Evolutionary conservation across 2,888 invertebrate genomes (phyloP).

Genomic region (Cerastoderma edule): DNA sequence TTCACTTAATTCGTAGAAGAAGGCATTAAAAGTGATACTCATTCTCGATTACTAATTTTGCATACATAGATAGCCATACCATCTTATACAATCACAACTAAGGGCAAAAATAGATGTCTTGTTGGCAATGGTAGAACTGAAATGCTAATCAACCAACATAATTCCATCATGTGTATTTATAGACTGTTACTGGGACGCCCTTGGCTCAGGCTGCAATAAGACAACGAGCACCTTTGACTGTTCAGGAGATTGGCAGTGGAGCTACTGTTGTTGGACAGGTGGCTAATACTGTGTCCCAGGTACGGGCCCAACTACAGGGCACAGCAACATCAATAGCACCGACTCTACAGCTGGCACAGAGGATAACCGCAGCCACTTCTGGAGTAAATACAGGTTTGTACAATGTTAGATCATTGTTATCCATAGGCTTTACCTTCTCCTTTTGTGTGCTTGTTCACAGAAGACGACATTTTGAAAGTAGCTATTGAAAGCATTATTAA

Average conservation of each 20-base stretch:
- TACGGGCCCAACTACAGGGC: slow-evolving; percentile 65
- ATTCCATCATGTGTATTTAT: neutral
- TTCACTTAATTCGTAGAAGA: no score
- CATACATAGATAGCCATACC: no score
- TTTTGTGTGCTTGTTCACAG: no score
- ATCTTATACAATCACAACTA: no score
- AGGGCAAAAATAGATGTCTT: no score
- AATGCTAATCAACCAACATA: no score
- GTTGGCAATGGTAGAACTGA: no score
- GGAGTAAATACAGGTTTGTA: slow-evolving; percentile 12
- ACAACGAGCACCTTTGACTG: slow-evolving; percentile 64
- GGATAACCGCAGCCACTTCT: slow-evolving; percentile 64
- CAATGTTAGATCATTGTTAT: neutral
- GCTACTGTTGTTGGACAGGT: slow-evolving; percentile 58
- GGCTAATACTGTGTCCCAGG: slow-evolving; percentile 63
- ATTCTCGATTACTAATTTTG: no score
- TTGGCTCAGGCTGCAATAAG: slow-evolving; percentile 58
- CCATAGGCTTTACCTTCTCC: no score
- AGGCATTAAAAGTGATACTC: no score
- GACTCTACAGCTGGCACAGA: slow-evolving; percentile 75
- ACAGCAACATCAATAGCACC: slow-evolving; percentile 70
- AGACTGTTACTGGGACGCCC: slow-evolving; percentile 71
- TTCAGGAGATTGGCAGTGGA: slow-evolving; percentile 71
- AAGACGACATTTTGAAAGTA: no score
- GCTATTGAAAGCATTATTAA: no score